Evolutionary conservation across 2,888 invertebrate species (phyloP), one percentile per base, ranked within the genome.

Genomic region (Neelides folsomi): DNA sequence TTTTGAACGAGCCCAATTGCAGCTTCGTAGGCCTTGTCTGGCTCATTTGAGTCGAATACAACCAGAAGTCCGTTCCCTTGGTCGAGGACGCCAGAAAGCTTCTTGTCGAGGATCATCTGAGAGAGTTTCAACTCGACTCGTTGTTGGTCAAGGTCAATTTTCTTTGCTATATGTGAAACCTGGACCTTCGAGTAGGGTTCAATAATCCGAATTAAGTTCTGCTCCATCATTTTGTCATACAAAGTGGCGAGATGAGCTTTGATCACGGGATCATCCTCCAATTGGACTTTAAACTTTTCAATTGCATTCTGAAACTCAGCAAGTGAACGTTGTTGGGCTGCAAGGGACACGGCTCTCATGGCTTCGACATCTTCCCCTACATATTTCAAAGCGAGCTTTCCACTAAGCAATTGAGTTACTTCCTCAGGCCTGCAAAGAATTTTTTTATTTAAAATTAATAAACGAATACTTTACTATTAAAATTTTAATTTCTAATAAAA

Each of bases 21-120:
- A 68, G 89, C 87, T 76, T 93, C 94, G 68, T 97, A 99, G 16
- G 97, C 97, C 71, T 92, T 90, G 72, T 99, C 97, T 54, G 87
- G 81, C 44, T 85, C 81, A 53, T 86, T 83, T 69, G 93, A 90
- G 71, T 98, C 97, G 72, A 95, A 98, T 39, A 99, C 90, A 67
- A 98, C 90, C 58, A 99, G 76, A 49, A 98, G 93, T 56, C 97
- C 97, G 72, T 89, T 90, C 55, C 95, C 97, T 74, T 99, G 98
- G 75, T 99, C 97, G 63, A 99, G 77, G 65, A 97, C 97, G 18
- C 97, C 95, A 73, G 84, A 81, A 65, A 98, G 83, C 73, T 97
- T 98, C 68, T 92, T 90, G 73, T 99, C 98, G 71, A 99, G 76
- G 70, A 99, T 98, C 98, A 99, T 99, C 74, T 98, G 98, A 47